Evolutionary conservation across 1,140 invertebrate genomes (phyloP), one percentile per base, ranked within the genome.

Genomic region (Laodelphax striatellus): DNA sequence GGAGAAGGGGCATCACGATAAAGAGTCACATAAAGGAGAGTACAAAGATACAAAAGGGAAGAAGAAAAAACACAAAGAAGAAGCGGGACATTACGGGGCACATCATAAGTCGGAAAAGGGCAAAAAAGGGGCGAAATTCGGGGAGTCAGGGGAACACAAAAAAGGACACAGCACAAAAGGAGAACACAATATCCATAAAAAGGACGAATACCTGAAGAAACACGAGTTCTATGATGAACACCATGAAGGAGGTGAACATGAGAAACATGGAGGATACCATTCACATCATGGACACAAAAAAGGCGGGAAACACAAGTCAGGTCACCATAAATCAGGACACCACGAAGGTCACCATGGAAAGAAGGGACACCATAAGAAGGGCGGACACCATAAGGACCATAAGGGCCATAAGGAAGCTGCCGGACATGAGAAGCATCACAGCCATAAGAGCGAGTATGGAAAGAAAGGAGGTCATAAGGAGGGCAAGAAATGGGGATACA

Each of bases 141-240:
- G 77, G 31, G 83, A 86, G 66, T 77, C 80, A 0, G 83, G 81
- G 0, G 79, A 84, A 64, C 82, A 85, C 61, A 79, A 80, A 13
- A 85, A 86, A 70, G 83, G 84, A 0, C 82, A 85, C 70, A 83
- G 79, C 66, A 85, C 83, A 0, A 84, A 85, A 69, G 84, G 84
- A 8, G 80, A 81, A 64, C 84, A 86, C 64, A 84, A 82, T 64
- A 79, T 86, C 28, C 82, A 84, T 66, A 86, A 86, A 67, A 85
- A 85, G 68, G 82, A 87, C 61, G 84, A 86, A 64, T 87, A 85
- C 65, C 80, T 84, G 63, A 86, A 85, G 69, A 84, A 82, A 61
- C 79, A 84, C 11, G 81, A 85, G 65, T 86, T 86, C 75, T 85
- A 82, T 62, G 83, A 86, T 63, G 84, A 86, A 67, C 80, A 81